phyloP scores from a whole-genome alignment of 2,113 vertebrate genomes.

The Gallinago jamesoni region DNA sequence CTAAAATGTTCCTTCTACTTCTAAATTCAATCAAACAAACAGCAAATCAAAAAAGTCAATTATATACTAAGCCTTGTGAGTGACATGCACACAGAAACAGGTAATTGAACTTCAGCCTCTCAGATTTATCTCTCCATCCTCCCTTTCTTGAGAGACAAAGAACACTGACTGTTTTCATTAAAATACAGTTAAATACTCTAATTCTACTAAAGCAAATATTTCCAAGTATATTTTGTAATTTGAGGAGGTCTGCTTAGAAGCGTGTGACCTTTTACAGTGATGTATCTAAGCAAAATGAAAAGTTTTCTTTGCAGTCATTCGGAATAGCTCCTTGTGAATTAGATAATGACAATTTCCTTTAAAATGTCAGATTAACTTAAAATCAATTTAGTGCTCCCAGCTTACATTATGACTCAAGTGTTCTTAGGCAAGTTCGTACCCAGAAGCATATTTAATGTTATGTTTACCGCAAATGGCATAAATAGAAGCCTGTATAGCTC shows the following conservation, averaged over 20 bases:
- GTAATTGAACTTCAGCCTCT: constrained; percentile 12
- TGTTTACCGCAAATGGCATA: constrained; percentile 32
- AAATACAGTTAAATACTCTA: neutral
- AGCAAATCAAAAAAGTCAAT: neutral
- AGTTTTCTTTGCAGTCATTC: neutral
- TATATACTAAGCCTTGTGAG: neutral
- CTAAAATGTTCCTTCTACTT: neutral
- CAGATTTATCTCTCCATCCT: neutral
- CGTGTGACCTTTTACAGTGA: constrained; percentile 23
- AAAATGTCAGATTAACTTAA: constrained; percentile 64
- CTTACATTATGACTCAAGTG: constrained; percentile 14
- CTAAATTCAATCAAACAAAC: constrained; percentile 8
- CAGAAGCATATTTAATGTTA: constrained; percentile 19
- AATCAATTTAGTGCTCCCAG: constrained; percentile 44
- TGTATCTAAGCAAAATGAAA: constrained; percentile 33
- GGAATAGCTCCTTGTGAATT: neutral
- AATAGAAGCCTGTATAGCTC: neutral
- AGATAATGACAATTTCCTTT: constrained; percentile 60
- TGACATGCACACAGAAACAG: neutral
- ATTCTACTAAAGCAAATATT: constrained; percentile 5
- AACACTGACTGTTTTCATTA: neutral
- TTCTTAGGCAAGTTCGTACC: constrained; percentile 14
- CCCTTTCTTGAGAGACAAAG: constrained; percentile 14
- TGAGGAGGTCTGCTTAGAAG: neutral
- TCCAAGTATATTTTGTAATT: neutral